Evolutionary conservation across 2,888 invertebrate species (phyloP), one percentile per base, ranked within the genome.

Genomic region (Rhamnusium bicolor): DNA sequence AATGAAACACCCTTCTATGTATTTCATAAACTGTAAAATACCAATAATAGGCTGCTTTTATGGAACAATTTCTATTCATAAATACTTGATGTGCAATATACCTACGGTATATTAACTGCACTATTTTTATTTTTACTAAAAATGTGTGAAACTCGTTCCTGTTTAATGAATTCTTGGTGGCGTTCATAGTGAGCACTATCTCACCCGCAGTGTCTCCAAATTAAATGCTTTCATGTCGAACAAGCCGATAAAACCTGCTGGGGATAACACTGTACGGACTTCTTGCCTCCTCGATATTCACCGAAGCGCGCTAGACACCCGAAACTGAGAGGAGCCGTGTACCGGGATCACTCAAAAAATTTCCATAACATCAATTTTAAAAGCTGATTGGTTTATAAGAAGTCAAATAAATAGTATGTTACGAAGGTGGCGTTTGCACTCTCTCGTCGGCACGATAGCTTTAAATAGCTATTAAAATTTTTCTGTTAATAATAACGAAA

Each of bases 171-270:
- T 63, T 71, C 21, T 61, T 56, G 58, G 65, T 53, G 68, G 68
- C 56, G 68, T 56, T 51, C 56, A 29, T 72, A 49, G 61, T 18
- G 65, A 68, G 53, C 69, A 62, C 73, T 76, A 80, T 78, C 79
- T 76, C 79, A 75, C 80, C 80, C 76, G 66, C 76, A 74, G 81
- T 81, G 80, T 81, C 78, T 80, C 77, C 81, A 82, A 83, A 82
- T 82, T 83, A 83, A 83, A 83, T 82, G 78, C 72, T 80, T 78
- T 73, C 80, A 79, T 83, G 83, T 83, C 75, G 76, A 79, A 82
- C 82, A 82, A 79, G 78, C 74, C 80, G 77, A 73, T 74, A 75
- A 77, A 77, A 75, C 77, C 75, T 73, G 75, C 69, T 71, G 72
- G 68, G 68, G 70, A 77, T 73, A 72, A 74, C 70, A 69, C 66